phyloP scores from a whole-genome alignment of 2,888 invertebrate species.

The Cremastinae sp. region DNA sequence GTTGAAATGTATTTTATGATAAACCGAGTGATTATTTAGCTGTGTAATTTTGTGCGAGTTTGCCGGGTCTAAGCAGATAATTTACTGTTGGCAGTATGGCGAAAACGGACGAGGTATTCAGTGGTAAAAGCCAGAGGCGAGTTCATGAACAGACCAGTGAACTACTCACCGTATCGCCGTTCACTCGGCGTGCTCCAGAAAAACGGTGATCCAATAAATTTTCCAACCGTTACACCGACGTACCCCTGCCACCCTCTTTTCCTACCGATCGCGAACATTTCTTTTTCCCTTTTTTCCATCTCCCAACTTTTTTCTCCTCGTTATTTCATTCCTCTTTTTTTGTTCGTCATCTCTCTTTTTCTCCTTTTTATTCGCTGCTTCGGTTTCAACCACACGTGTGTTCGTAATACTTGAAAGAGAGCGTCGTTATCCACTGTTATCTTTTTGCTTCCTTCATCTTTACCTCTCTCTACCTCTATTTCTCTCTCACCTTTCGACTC shows the following conservation, averaged over 20 bases:
- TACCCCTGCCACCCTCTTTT: conserved; percentile 1
- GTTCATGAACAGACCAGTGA: conserved; percentile 54
- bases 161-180: conserved; percentile 32
- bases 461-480: neutral
- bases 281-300: neutral
- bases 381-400: conserved; percentile 52
- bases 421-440: conserved; percentile 12
- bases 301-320: conserved; percentile 7
- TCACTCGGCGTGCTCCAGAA: conserved; percentile 49
- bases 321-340: neutral
- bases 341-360: too few relatives aligned
- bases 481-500: conserved; percentile 1
- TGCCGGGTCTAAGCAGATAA: neutral
- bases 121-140: conserved; percentile 29
- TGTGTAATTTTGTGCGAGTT: too few relatives aligned
- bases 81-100: neutral
- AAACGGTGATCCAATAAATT: conserved; percentile 61
- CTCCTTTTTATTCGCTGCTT: conserved; percentile 28
- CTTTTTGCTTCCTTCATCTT: conserved; percentile 12
- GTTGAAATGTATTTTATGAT: neutral
- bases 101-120: conserved; percentile 20
- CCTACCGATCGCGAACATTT: conserved; percentile 2
- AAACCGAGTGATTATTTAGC: too few relatives aligned
- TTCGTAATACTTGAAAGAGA: conserved; percentile 38
- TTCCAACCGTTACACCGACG: conserved; percentile 48